Base-by-base conservation (phyloP, 2,797 vertebrate species). In the Sternotherus odoratus region DNA sequence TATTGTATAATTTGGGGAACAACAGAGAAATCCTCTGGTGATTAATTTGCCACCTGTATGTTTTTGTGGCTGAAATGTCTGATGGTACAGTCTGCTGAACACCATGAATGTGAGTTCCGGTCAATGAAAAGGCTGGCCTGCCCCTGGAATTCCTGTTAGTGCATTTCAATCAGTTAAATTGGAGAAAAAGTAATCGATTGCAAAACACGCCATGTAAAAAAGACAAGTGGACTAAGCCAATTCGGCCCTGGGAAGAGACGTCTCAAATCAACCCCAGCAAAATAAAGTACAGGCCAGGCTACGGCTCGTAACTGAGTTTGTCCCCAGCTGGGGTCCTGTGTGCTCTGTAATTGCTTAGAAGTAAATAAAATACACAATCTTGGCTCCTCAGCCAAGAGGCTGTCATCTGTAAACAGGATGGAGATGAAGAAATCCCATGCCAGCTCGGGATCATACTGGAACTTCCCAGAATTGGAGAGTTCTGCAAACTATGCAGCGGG, bases 11-110 rank as follows among this genome's bases (percentile, higher is more conserved):
- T 90, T 86, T 24, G 77, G 26, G 19, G 85, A 83, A 80, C 39
- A 53, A 54, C 1, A 1, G 16, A 36, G 46, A 46, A 85, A 2
- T 36, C 16, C 53, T 48, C 90, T 2, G 1, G 0, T 0, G 26
- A 2, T 17, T 51, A 36, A 30, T 2, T 23, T 33, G 28, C 17
- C 56, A 51, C 50, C 84, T 46, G 16, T 30, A 6, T 33, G 24
- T 11, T 72, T 1, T 49, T n/a, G 48, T 5, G 6, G 16, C 74
- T 51, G 56, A 3, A 51, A 88, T 51, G 2, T 19, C 56, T 2
- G 1, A 17, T 48, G n/a, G 24, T 7, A 2, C 30, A 17, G 21
- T 81, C 48, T 54, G n/a, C 9, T 1, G 80, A 54, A 39, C 11
- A 15, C 8, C 77, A 6, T 6, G 6, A 63, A 21, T 1, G 36